Evolutionary conservation across 2,113 vertebrate genomes (phyloP).

Genomic region (Ellobius talpinus): DNA sequence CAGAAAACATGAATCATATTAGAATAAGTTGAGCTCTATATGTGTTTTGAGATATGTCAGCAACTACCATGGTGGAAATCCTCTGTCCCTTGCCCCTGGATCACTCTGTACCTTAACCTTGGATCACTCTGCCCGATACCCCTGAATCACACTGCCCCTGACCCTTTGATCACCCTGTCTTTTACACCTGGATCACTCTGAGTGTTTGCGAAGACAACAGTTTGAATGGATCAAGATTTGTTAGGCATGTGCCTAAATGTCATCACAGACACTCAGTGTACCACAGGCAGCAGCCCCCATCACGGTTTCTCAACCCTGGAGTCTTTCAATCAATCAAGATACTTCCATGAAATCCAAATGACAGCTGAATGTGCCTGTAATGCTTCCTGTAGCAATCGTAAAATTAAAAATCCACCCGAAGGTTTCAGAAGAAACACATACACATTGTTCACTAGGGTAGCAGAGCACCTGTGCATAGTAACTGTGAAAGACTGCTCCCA

Average conservation of each 20-base stretch:
- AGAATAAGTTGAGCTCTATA: not conserved
- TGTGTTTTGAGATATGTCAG: not conserved
- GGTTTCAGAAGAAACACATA: conserved; percentile 1
- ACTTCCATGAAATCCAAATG: not conserved
- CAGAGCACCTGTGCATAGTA: not conserved
- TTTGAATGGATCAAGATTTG: not conserved
- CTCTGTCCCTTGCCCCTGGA: not conserved
- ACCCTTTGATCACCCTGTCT: not conserved
- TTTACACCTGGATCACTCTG: not conserved
- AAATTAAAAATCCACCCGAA: not conserved
- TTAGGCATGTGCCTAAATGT: not conserved
- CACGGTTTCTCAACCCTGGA: not conserved
- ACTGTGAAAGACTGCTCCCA: not conserved
- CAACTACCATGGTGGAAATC: not conserved
- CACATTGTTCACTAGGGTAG: not conserved
- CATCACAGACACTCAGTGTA: not conserved
- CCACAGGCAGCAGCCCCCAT: fast-evolving
- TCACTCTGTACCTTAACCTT: not conserved
- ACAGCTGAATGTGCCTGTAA: not conserved
- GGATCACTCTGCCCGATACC: not conserved
- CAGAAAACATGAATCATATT: not conserved
- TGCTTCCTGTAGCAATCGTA: not conserved
- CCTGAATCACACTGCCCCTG: not conserved
- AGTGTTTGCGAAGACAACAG: not conserved
- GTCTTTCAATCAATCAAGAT: not conserved